A percentile compares a stretch with the other conserved stretches of the same genome.
Evolutionary conservation across 1,140 invertebrate genomes (phyloP).

Genomic region (Palaemon carinicauda): DNA sequence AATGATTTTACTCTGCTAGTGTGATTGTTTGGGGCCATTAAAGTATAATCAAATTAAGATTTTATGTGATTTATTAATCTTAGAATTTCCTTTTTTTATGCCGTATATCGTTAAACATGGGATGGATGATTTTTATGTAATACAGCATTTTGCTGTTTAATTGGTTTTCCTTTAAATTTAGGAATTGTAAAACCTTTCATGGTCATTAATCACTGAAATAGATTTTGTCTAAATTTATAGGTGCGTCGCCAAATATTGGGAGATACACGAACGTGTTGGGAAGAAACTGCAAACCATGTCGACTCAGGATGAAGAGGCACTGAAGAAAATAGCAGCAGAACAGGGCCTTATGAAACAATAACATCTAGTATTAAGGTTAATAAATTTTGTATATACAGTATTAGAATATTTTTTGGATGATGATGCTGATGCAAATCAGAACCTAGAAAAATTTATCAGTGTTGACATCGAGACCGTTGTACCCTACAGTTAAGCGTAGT

Average conservation of each 20-base stretch:
- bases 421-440: too few relatives aligned
- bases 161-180: conserved; percentile 63
- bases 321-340: conserved; percentile 55
- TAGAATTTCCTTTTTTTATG: neutral
- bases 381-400: too few relatives aligned
- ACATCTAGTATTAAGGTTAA: too few relatives aligned
- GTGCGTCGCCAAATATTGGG: conserved; percentile 97
- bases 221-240: conserved; percentile 13
- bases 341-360: conserved; percentile 33
- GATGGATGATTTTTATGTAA: neutral
- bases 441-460: too few relatives aligned
- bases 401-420: too few relatives aligned
- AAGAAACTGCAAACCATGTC: conserved; percentile 94
- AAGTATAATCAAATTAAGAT: too few relatives aligned
- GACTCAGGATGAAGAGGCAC: conserved; percentile 81
- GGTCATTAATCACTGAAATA: neutral
- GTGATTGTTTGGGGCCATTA: too few relatives aligned
- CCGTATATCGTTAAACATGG: neutral
- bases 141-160: conserved; percentile 72
- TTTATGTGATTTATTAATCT: too few relatives aligned
- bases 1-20: too few relatives aligned
- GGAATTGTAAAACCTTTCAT: neutral
- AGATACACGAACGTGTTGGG: conserved; percentile 95
- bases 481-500: too few relatives aligned
- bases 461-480: too few relatives aligned